These are phyloP conservation scores for Cheiracanthium punctorium DNA, from an alignment of 2,888 invertebrate species.

Conservation along the genomic window DNA sequence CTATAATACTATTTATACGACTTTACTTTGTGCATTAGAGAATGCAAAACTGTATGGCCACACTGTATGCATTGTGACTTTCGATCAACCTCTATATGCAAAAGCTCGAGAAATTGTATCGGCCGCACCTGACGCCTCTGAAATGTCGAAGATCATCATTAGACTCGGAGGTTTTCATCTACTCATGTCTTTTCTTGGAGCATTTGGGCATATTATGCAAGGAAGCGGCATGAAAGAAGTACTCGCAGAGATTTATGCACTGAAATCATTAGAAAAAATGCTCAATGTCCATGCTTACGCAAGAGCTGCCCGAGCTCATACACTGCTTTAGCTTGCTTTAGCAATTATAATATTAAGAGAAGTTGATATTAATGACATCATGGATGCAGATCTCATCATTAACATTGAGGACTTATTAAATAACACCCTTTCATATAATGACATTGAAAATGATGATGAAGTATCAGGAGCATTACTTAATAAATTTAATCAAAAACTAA, in stretches of 20 bases:
- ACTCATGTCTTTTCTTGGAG: slow-evolving; percentile 9
- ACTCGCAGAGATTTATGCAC: background rate
- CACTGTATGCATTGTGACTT: background rate
- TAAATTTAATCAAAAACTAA: too few relatives aligned
- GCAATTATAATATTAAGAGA: too few relatives aligned
- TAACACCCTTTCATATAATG: too few relatives aligned
- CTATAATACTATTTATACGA: background rate
- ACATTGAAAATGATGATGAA: too few relatives aligned
- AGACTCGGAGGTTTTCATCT: slow-evolving; percentile 12
- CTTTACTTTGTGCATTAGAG: background rate
- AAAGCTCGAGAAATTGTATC: background rate
- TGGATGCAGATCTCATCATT: too few relatives aligned
- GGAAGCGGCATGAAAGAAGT: slow-evolving; percentile 12
- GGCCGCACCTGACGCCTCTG: background rate
- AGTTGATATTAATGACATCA: too few relatives aligned
- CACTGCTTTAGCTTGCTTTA: background rate
- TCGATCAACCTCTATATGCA: slow-evolving; percentile 18
- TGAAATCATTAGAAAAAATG: slow-evolving; percentile 8
- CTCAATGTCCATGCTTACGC: slow-evolving; percentile 3
- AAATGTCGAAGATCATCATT: background rate
- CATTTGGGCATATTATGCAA: background rate
- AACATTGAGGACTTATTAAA: too few relatives aligned
- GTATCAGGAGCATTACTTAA: too few relatives aligned
- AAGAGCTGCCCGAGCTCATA: slow-evolving; percentile 4
- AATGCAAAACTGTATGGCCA: background rate